phyloP scores from a whole-genome alignment of 2,113 vertebrate species.

The Eira barbara region DNA sequence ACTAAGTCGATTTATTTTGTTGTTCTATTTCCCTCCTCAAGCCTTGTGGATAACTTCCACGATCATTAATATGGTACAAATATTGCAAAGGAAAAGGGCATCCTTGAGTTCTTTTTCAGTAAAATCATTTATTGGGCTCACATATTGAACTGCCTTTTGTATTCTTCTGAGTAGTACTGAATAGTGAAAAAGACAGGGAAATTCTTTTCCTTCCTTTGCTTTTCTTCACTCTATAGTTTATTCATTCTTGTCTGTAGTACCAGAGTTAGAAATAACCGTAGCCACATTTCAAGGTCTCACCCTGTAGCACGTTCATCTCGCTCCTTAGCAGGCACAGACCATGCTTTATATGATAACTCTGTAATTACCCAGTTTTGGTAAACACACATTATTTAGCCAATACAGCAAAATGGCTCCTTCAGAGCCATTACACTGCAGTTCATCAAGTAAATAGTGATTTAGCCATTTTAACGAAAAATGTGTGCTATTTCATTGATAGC shows the following conservation, averaged over 20 bases:
- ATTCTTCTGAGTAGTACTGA: constrained; percentile 61
- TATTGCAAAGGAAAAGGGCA: not conserved
- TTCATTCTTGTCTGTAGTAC: not conserved
- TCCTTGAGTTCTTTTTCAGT: constrained; percentile 22
- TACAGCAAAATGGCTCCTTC: constrained; percentile 73
- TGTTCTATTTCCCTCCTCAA: constrained; percentile 3
- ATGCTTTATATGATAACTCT: constrained; percentile 72
- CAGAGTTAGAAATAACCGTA: constrained; percentile 58
- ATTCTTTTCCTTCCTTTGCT: not conserved
- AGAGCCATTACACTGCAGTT: constrained; percentile 70
- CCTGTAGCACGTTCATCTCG: constrained; percentile 5
- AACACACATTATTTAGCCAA: constrained; percentile 78
- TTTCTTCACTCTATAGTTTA: constrained; percentile 44
- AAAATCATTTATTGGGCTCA: constrained; percentile 55
- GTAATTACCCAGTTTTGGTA: constrained; percentile 80
- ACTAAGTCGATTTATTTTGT: not conserved
- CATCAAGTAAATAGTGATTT: constrained; percentile 78
- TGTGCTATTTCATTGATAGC: constrained; percentile 54
- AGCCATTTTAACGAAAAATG: constrained; percentile 69
- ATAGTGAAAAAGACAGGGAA: constrained; percentile 11
- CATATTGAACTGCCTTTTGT: constrained; percentile 50
- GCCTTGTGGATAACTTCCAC: not conserved
- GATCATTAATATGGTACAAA: not conserved
- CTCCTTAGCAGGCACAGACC: constrained; percentile 60
- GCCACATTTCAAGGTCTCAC: constrained; percentile 55